Evolutionary conservation across 2,113 vertebrate genomes (phyloP), one percentile per base, ranked within the genome.

Genomic region (Calonectris borealis): DNA sequence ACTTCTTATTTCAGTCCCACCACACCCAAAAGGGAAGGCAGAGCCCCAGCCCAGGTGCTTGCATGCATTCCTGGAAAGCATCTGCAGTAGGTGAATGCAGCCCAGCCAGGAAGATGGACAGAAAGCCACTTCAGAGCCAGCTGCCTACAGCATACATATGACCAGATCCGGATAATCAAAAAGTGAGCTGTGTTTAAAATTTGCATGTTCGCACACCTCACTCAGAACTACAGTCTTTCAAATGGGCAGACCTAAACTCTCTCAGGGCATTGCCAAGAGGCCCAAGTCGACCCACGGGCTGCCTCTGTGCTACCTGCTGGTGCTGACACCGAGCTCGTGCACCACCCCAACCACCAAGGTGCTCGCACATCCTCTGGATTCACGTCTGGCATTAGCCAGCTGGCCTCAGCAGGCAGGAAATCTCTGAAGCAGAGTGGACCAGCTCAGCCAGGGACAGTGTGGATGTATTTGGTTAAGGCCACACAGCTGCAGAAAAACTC

Each of bases 81-180:
- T 4, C 40, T 25, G 36, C 38, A 36, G 11, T 5, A 16, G 0
- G 0, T 10, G 46, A 90, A n/a, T 7, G 18, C 5, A 10, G 48
- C 31, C 38, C 42, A 58, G 69, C 3, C 60, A 51, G 54, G 16
- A n/a, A 65, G 27, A 60, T 1, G 7, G 27, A 46, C 29, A 69
- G 2, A 2, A 54, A 34, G 27, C 7, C 22, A 19, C 32, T 10
- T 36, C 42, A 36, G 22, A 71, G 32, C 7, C 70, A 57, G 81
- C 32, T 38, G 29, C 55, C 60, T 16, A 24, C 25, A 48, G 54
- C 75, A 31, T 0, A 13, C 34, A 7, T 1, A 4, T 7, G 12
- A 24, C 19, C 55, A 54, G 31, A 29, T 20, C 32, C 71, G 48
- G 36, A 24, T 5, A 44, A 20, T 4, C 14, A 61, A 31, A n/a